These are phyloP conservation scores for Aegithalos caudatus DNA, from an alignment of 2,113 vertebrate species.

Conservation along the genomic window DNA sequence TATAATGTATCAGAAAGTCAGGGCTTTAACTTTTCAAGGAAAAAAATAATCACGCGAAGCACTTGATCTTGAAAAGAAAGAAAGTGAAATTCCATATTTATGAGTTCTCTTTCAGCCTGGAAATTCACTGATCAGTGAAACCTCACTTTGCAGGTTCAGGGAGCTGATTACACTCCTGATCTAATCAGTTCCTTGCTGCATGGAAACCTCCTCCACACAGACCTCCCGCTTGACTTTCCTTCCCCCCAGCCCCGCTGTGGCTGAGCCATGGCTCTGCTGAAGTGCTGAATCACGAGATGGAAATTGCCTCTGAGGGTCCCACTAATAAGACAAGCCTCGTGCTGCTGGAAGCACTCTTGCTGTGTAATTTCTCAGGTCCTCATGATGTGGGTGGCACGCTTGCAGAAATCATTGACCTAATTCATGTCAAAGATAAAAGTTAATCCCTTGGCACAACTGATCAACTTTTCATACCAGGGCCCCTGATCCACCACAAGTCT, in stretches of 20 bases:
- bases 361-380: neutral
- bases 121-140: constrained; percentile 41
- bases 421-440: neutral
- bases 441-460: neutral
- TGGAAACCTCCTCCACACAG: neutral
- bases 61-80: constrained; percentile 37
- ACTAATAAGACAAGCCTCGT: neutral
- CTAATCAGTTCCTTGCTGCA: constrained; percentile 65
- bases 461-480: neutral
- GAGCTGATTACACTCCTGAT: constrained; percentile 51
- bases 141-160: constrained; percentile 39
- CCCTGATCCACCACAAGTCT: neutral
- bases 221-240: neutral
- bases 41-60: neutral
- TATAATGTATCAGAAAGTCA: neutral
- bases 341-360: neutral
- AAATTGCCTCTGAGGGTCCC: neutral
- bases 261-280: neutral
- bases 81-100: constrained; percentile 37
- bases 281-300: neutral
- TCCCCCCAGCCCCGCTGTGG: neutral
- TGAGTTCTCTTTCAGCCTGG: constrained; percentile 18
- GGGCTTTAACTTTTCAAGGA: neutral
- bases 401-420: neutral
- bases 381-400: neutral